phyloP scores from a whole-genome alignment of 2,888 invertebrate species.

The Cosmia pyralina region DNA sequence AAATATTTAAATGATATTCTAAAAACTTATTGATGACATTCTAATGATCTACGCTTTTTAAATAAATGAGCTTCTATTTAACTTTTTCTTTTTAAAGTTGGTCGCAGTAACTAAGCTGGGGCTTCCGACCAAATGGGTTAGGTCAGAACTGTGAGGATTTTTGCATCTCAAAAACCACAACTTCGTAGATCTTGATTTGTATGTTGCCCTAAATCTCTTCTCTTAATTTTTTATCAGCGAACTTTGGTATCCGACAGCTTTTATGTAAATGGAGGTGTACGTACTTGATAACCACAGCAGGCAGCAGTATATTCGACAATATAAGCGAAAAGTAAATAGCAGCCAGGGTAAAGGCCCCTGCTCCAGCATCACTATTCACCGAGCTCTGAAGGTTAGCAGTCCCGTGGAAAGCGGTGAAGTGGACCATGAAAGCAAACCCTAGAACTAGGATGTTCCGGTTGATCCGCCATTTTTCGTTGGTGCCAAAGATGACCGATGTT shows the following conservation, averaged over 20 bases:
- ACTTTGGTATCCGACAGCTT: neutral
- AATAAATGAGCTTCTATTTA: too few species aligned
- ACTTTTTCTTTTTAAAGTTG: too few species aligned
- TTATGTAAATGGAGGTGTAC: conserved; percentile 52
- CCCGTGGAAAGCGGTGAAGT: conserved; percentile 97
- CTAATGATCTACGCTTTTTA: too few species aligned
- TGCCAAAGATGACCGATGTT: conserved; percentile 82
- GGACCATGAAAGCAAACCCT: conserved; percentile 96
- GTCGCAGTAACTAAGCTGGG: too few species aligned
- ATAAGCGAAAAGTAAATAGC: conserved; percentile 97
- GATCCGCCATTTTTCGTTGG: conserved; percentile 93
- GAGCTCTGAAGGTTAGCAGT: conserved; percentile 96
- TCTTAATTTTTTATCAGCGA: neutral
- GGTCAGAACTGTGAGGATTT: too few species aligned
- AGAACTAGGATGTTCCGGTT: conserved; percentile 96
- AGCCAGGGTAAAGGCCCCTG: conserved; percentile 95
- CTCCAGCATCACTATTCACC: conserved; percentile 94
- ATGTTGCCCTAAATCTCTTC: neutral
- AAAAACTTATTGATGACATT: too few species aligned
- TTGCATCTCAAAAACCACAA: too few species aligned
- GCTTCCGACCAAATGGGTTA: too few species aligned
- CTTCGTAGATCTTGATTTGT: too few species aligned
- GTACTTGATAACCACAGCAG: conserved; percentile 95
- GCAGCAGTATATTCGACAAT: conserved; percentile 96
- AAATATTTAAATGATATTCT: too few species aligned